Evolutionary conservation across 1,140 invertebrate genomes (phyloP).

Genomic region (Drosophila pectinifera): DNA sequence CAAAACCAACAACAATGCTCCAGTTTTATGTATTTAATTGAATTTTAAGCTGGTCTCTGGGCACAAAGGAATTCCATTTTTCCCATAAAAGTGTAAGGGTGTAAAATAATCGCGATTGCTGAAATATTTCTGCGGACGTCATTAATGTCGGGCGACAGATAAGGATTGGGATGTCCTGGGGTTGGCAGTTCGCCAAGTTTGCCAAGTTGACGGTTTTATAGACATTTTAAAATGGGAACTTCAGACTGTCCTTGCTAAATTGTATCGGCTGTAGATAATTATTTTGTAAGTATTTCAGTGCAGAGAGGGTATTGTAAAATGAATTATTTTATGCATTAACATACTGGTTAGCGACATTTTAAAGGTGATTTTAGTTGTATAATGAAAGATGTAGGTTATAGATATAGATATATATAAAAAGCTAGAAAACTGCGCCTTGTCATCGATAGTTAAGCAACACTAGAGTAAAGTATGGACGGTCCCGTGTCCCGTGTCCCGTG

Average conservation of each 20-base stretch:
- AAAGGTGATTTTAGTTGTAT: neutral
- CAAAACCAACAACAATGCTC: conserved; percentile 37
- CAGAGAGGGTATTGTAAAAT: too few relatives aligned
- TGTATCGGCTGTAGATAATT: too few relatives aligned
- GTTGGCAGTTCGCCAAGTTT: neutral
- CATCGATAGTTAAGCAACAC: conserved; percentile 19
- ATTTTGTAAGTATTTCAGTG: too few relatives aligned
- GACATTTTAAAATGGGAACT: neutral
- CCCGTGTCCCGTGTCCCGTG: conserved; percentile 26
- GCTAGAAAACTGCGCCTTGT: neutral
- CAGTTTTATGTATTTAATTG: conserved; percentile 50
- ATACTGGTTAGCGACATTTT: too few relatives aligned
- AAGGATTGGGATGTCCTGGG: conserved; percentile 24
- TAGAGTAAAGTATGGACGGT: neutral
- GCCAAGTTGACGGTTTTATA: neutral
- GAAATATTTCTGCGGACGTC: conserved; percentile 72
- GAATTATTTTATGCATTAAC: too few relatives aligned
- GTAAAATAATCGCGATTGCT: conserved; percentile 54
- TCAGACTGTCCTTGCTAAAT: too few relatives aligned
- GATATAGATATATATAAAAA: too few relatives aligned
- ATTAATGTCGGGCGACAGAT: conserved; percentile 68
- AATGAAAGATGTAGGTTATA: neutral
- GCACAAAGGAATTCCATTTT: conserved; percentile 45
- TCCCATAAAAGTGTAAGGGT: conserved; percentile 4
- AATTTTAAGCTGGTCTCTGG: conserved; percentile 23